Percentiles rank a stretch among this genome's conserved stretches.
phyloP scores from a whole-genome alignment of 2,888 invertebrate genomes.

The Limnephilus rhombicus region DNA sequence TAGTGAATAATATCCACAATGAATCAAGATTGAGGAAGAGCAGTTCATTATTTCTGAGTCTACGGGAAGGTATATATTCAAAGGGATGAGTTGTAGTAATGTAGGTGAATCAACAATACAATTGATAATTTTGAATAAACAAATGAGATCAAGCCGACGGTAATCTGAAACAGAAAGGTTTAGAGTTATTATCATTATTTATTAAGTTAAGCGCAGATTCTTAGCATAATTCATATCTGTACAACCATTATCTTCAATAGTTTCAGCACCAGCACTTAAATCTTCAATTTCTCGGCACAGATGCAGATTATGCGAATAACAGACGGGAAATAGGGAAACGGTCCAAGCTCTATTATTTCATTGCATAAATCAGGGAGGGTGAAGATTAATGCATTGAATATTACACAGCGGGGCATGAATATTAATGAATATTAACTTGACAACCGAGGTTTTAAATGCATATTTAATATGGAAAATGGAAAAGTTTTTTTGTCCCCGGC shows the following conservation, averaged over 20 bases:
- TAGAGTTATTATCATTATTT: too few species aligned
- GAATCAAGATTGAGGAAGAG: too few species aligned
- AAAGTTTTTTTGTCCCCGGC: background rate
- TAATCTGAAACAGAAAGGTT: too few species aligned
- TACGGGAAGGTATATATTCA: too few species aligned
- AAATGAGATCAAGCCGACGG: too few species aligned
- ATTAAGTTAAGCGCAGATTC: too few species aligned
- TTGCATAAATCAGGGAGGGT: background rate
- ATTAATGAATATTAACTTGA: background rate
- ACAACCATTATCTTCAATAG: background rate
- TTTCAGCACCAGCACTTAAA: background rate
- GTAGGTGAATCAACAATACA: too few species aligned
- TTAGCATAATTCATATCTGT: background rate
- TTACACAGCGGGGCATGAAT: background rate
- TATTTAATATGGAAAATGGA: background rate
- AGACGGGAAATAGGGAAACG: background rate
- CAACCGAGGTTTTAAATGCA: background rate
- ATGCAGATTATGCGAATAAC: background rate
- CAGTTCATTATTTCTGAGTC: too few species aligned
- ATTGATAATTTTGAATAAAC: too few species aligned
- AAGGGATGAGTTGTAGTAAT: too few species aligned
- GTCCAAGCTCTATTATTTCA: background rate
- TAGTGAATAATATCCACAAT: too few species aligned
- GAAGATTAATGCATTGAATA: background rate
- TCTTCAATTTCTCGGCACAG: background rate